Conservation (phyloP, 2,888 invertebrate genomes). For the Cremastinae sp. region DNA sequence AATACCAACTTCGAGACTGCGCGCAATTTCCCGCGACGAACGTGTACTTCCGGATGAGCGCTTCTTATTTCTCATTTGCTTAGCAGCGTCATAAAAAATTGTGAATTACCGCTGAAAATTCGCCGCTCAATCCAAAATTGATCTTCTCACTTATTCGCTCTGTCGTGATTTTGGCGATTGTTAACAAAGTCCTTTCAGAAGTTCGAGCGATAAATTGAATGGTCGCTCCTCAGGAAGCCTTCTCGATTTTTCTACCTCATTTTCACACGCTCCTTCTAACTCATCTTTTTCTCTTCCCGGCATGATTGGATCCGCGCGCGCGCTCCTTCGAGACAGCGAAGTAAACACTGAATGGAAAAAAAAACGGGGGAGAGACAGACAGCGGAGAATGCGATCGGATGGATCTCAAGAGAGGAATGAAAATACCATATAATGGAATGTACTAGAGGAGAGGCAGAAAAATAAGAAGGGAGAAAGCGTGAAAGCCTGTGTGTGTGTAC, state of each 20-base stretch:
- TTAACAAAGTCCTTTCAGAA: slow-evolving; percentile 74
- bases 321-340: slow-evolving; percentile 2
- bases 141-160: slow-evolving; percentile 19
- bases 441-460: slow-evolving; percentile 17
- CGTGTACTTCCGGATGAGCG: slow-evolving; percentile 11
- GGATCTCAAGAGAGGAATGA: slow-evolving; percentile 18
- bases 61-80: slow-evolving; percentile 3
- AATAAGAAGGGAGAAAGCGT: neutral
- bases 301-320: neutral
- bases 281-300: no score
- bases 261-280: neutral
- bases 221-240: slow-evolving; percentile 51
- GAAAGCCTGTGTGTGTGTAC: slow-evolving; percentile 10
- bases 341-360: slow-evolving; percentile 16
- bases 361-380: slow-evolving; percentile 15
- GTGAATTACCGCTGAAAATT: slow-evolving; percentile 35
- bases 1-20: neutral
- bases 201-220: slow-evolving; percentile 74
- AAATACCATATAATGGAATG: neutral
- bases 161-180: slow-evolving; percentile 59
- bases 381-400: slow-evolving; percentile 6
- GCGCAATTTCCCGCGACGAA: neutral
- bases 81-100: neutral
- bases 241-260: neutral
- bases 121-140: no score